These are phyloP conservation scores for Saccostrea echinata DNA, from an alignment of 1,140 invertebrate genomes.

Conservation along the genomic window DNA sequence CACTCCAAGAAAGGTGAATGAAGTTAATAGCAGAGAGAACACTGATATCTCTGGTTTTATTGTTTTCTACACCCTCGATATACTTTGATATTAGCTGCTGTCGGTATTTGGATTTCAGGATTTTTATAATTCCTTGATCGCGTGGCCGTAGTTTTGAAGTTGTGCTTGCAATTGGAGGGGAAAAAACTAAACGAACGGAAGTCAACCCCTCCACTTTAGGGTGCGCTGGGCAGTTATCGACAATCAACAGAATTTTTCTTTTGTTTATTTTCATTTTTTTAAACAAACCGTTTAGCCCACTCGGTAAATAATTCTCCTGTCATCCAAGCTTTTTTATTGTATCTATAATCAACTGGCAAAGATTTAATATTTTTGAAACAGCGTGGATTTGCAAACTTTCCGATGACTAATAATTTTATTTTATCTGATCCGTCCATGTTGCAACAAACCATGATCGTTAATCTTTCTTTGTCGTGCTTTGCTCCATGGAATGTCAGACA, in stretches of 20 bases:
- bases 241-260: not conserved
- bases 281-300: not conserved
- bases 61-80: too few species aligned
- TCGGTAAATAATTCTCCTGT: not conserved
- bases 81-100: too few species aligned
- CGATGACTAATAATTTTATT: not conserved
- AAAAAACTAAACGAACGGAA: not conserved
- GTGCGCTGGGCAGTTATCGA: too few species aligned
- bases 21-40: too few species aligned
- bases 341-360: constrained; percentile 6
- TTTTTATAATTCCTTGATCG: too few species aligned
- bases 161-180: too few species aligned
- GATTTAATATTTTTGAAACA: constrained; percentile 17
- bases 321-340: constrained; percentile 23
- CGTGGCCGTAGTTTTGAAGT: too few species aligned
- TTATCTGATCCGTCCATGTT: constrained; percentile 35
- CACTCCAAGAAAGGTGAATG: too few species aligned
- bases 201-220: not conserved
- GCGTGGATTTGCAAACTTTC: too few species aligned
- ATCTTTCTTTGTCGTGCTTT: not conserved
- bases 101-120: too few species aligned
- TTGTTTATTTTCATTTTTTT: too few species aligned
- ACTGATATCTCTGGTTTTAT: too few species aligned
- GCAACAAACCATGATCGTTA: not conserved
- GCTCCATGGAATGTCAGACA: not conserved